Base-by-base conservation (phyloP, 2,113 vertebrate species). In the Telmatochromis sp. region DNA sequence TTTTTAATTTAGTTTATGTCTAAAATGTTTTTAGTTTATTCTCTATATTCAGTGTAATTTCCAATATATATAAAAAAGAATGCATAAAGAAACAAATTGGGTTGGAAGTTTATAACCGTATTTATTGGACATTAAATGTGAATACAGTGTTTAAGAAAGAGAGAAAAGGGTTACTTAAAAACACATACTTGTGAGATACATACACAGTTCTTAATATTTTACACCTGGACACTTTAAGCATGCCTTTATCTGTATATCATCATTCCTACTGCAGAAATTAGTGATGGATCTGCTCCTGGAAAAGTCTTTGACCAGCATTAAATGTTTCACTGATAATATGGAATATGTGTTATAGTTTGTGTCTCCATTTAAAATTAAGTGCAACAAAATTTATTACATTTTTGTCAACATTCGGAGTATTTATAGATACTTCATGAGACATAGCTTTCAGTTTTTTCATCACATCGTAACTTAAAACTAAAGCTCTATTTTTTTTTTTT, bases 391-490 rank as follows among this genome's bases (percentile, higher is more conserved):
- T 79, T 87, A 86, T 53, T 57, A 86, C 28, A 53, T 86, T 90
- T 91, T 86, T 50, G 65, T 85, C 89, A 71, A 85, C 40, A 87
- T 89, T 90, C 81, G 85, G 42, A 87, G 85, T 90, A 93, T 95
- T 93, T 93, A 94, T 91, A 90, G 90, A 84, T 90, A 92, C 82
- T 95, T 93, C 89, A 92, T 90, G 87, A 93, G 87, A 80, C 80
- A 81, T 85, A 88, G 82, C 58, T 65, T 94, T 92, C 90, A 83
- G 87, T 90, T 94, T 94, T 92, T 93, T 95, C 90, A 90, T 93
- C 91, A 92, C 86, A 89, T 94, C 85, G 58, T 94, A 95, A 93
- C 90, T 94, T 92, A 92, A 92, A 95, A 92, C 92, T 93, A 93
- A 94, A 93, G 86, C 68, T 92, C 85, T 87, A 90, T 78, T 75